Base-by-base conservation (phyloP, 2,797 vertebrate species). In the Coccyzus lansbergi region DNA sequence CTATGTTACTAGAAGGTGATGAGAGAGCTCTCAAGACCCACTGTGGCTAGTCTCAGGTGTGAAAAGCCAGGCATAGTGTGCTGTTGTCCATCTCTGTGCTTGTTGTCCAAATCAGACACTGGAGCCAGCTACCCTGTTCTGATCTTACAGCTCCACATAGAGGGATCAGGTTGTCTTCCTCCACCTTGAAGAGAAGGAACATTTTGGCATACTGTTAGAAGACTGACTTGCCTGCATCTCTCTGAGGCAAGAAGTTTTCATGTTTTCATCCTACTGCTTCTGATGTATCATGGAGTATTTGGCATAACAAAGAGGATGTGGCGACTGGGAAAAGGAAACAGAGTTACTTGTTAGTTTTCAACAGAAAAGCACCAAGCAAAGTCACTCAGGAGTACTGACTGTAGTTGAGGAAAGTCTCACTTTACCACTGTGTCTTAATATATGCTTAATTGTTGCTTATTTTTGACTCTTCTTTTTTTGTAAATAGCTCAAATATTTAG, bases 21-120 rank as follows among this genome's bases (percentile, higher is more conserved):
- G 16, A 29, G 22, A 26, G 17, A 36, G 29, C n/a, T 31, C 15
- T 64, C 53, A 14, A 53, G 59, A 20, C 4, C 3, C 1, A 0
- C 72, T 31, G 25, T 0, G 0, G 7, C 36, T 28, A 16, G 46
- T 36, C 7, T 6, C 3, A 46, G 36, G 10, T 15, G 31, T 31
- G 34, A 20, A 55, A 31, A 31, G 14, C 34, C n/a, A 13, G 22
- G 20, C 6, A 55, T 56, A 48, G 9, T 46, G 38, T 7, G n/a
- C 22, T 46, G 38, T 7, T 29, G 25, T 15, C 22, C n/a, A 0
- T 8, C 7, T 38, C 56, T 59, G 15, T 16, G 20, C 36, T 53
- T 3, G 1, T 33, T 3, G 1, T 13, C 17, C 26, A 7, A 25
- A 78, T 44, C 3, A 14, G 15, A 28, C 14, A 6, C 11, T 14